phyloP scores from a whole-genome alignment of 1,140 invertebrate species.

The Orchestia grillus region DNA sequence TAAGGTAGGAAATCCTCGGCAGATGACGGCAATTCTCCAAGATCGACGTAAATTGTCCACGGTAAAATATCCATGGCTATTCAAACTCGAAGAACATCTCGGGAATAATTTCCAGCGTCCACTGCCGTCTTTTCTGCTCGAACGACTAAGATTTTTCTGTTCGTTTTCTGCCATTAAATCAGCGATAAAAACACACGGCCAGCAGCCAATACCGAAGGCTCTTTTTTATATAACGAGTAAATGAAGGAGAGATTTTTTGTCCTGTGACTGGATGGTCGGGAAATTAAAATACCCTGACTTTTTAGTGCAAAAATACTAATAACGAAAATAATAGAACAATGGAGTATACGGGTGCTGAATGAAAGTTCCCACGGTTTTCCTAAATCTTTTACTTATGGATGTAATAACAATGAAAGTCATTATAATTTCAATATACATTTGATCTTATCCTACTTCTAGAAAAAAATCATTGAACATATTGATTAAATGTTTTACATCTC shows the following conservation, averaged over 20 bases:
- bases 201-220: background rate
- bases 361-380: background rate
- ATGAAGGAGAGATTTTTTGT: slow-evolving; percentile 29
- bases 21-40: background rate
- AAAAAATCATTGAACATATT: background rate
- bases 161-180: slow-evolving; percentile 16
- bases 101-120: slow-evolving; percentile 9
- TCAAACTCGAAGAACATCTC: background rate
- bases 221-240: slow-evolving; percentile 14
- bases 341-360: background rate
- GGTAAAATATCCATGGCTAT: background rate
- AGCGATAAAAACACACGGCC: background rate
- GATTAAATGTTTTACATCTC: background rate
- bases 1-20: background rate
- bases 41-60: background rate
- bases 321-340: background rate
- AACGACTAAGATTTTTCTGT: slow-evolving; percentile 21
- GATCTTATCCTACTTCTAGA: background rate
- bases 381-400: too few relatives aligned
- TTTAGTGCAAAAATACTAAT: background rate
- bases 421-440: background rate
- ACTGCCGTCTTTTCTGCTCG: slow-evolving; percentile 4
- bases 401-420: background rate
- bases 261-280: background rate
- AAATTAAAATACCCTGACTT: background rate